Evolutionary conservation across 2,113 vertebrate species (phyloP).

Genomic region (Cathartes aura): DNA sequence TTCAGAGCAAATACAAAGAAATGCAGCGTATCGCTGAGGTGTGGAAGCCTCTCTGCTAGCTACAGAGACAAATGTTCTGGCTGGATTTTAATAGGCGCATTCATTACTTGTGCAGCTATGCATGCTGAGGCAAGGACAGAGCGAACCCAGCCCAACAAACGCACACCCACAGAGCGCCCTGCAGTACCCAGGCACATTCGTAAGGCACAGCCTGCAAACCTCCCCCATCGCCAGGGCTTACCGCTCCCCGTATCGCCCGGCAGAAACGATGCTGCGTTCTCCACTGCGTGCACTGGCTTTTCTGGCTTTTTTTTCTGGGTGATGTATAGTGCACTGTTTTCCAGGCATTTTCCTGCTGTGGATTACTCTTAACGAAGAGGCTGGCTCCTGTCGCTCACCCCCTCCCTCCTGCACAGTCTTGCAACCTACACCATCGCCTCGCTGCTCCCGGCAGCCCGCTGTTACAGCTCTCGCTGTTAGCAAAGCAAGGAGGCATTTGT

Average conservation of each 20-base stretch:
- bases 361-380: neutral
- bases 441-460: neutral
- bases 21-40: fast-evolving
- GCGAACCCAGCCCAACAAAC: neutral
- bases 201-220: neutral
- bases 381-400: neutral
- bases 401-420: neutral
- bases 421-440: neutral
- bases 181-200: neutral
- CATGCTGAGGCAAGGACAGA: fast-evolving
- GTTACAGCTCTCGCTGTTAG: neutral
- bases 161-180: neutral
- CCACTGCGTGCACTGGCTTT: fast-evolving
- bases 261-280: neutral
- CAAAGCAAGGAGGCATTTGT: neutral
- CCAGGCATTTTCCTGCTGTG: neutral
- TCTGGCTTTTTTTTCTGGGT: neutral
- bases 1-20: neutral
- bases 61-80: neutral
- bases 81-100: neutral
- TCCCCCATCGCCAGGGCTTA: fast-evolving
- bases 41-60: neutral
- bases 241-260: fast-evolving
- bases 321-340: neutral
- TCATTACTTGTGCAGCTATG: neutral